Evolutionary conservation across 2,888 invertebrate genomes (phyloP), one percentile per base, ranked within the genome.

Genomic region (Hypsopygia costalis): DNA sequence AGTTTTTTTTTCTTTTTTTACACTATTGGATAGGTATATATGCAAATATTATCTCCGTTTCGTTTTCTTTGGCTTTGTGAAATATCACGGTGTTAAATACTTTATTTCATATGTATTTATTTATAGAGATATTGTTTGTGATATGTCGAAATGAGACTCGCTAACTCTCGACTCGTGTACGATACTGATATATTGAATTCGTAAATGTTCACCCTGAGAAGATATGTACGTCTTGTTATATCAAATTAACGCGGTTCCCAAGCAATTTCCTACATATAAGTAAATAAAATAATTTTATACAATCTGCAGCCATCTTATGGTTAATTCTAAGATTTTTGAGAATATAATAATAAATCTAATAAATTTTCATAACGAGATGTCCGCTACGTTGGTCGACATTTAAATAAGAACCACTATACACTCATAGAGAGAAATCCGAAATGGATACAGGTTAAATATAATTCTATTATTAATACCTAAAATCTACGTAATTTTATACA

Each of bases 381-480:
- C 81, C 78, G 77, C 87, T 87, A 88, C 76, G 85, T 88, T 88
- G 88, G 88, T 88, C 88, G 85, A 88, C 82, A 85, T 87, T 72
- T 78, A 83, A 86, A 85, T 77, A 86, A 85, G 83, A 86, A 81
- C 81, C 85, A 82, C 86, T 87, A 87, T 87, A 87, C 85, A 86
- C 81, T 86, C 81, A 86, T 87, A 87, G 87, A 87, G 87, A 88
- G 87, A 86, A 87, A 83, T 85, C 86, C 87, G 77, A 86, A 81
- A 73, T 83, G 85, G 83, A 86, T 87, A 87, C 83, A 81, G 81
- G 77, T 87, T 86, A 81, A 78, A 83, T 85, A 85, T 85, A 83
- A 81, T 82, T 86, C 81, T 83, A 81, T 83, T 81, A 79, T 82
- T 81, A 86, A 81, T 85, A 74, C 74, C 86, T 85, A 85, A 75